Percentiles rank a stretch among this genome's conserved stretches.
Conservation (phyloP, 1,140 invertebrate genomes). For the Bradynema listronoti region DNA sequence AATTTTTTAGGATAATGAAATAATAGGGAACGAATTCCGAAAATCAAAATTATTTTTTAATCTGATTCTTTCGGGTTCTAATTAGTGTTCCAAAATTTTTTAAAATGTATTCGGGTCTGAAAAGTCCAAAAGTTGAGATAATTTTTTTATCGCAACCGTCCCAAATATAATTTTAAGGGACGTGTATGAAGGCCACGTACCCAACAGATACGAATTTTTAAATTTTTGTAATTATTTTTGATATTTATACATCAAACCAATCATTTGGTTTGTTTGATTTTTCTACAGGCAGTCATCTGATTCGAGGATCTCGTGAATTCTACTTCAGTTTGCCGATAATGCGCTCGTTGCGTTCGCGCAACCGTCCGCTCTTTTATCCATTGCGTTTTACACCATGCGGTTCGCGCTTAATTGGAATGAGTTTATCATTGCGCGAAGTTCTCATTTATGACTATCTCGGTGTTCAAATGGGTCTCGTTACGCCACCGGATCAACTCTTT, state of each 20-base stretch:
- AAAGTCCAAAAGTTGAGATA: too few species aligned
- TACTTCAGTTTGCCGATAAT: slow-evolving; percentile 32
- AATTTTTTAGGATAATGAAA: too few species aligned
- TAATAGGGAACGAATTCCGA: too few species aligned
- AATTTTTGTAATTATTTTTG: slow-evolving; percentile 1
- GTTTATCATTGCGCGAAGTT: slow-evolving; percentile 23
- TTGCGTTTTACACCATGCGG: slow-evolving; percentile 44
- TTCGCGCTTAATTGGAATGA: slow-evolving; percentile 27
- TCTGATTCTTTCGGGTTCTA: too few species aligned
- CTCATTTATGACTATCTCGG: slow-evolving; percentile 32
- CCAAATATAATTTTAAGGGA: too few species aligned
- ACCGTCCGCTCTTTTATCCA: slow-evolving; percentile 37
- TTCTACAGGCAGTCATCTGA: slow-evolving; percentile 44
- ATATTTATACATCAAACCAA: too few species aligned
- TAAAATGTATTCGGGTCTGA: too few species aligned
- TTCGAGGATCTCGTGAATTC: slow-evolving; percentile 37
- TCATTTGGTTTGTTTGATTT: too few species aligned
- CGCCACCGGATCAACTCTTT: slow-evolving; percentile 15
- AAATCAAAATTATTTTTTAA: too few species aligned
- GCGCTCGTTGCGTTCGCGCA: neutral
- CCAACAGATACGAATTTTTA: slow-evolving; percentile 18
- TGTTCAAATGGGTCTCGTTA: slow-evolving; percentile 7
- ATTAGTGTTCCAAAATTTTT: too few species aligned
- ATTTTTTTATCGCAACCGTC: too few species aligned
- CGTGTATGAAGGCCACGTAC: too few species aligned